These are phyloP conservation scores for Epinotia nisella DNA, from an alignment of 2,888 invertebrate species.

Conservation along the genomic window DNA sequence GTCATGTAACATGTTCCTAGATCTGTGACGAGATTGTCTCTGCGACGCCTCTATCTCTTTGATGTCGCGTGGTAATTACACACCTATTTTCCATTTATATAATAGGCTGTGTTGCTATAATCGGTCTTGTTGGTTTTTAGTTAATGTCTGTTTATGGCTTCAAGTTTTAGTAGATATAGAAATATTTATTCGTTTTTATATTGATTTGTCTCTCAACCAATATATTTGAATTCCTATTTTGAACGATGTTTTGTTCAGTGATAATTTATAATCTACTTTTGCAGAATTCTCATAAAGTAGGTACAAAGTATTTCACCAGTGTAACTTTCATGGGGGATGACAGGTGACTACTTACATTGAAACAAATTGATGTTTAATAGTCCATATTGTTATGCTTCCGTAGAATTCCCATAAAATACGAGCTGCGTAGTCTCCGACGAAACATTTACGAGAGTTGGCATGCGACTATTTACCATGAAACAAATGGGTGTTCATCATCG, in stretches of 20 bases:
- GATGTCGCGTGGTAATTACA: slow-evolving; percentile 41
- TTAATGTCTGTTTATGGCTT: background rate
- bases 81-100: slow-evolving; percentile 8
- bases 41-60: slow-evolving; percentile 46
- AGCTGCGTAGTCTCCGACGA: background rate
- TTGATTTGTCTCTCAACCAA: too few relatives aligned
- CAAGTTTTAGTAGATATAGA: too few relatives aligned
- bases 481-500: slow-evolving; percentile 26
- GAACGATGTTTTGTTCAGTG: too few relatives aligned
- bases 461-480: slow-evolving; percentile 9
- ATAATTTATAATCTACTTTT: too few relatives aligned
- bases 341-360: background rate
- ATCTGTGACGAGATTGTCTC: slow-evolving; percentile 47
- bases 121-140: too few relatives aligned
- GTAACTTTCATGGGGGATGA: background rate
- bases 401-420: background rate
- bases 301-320: background rate
- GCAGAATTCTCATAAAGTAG: too few relatives aligned
- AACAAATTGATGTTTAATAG: background rate
- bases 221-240: too few relatives aligned
- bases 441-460: background rate
- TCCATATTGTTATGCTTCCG: background rate
- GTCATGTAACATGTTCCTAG: slow-evolving; percentile 46
- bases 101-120: background rate
- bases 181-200: too few relatives aligned